Percentiles rank a stretch among this genome's conserved stretches.
phyloP scores from a whole-genome alignment of 2,113 vertebrate species.

The Sinosuthora webbiana region DNA sequence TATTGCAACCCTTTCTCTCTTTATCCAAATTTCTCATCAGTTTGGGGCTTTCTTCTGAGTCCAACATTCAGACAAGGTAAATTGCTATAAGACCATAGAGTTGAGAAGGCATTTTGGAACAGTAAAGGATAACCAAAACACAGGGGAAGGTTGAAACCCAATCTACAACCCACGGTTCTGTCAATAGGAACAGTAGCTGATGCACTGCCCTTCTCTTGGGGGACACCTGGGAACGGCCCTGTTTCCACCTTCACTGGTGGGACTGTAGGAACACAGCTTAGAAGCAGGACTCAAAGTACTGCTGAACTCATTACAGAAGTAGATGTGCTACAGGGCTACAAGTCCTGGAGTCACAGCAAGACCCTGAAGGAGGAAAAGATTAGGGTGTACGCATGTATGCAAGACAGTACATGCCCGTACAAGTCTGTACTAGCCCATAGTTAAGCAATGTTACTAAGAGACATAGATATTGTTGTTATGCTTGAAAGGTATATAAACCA shows the following conservation, averaged over 20 bases:
- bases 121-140: background rate
- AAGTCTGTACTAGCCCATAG: too few relatives aligned
- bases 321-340: too few relatives aligned
- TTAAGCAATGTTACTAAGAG: too few relatives aligned
- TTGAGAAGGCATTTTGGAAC: background rate
- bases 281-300: too few relatives aligned
- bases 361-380: too few relatives aligned
- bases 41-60: background rate
- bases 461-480: too few relatives aligned
- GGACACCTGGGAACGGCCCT: background rate
- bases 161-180: fast-evolving
- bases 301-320: too few relatives aligned
- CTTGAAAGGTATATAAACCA: too few relatives aligned
- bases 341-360: too few relatives aligned
- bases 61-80: background rate
- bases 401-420: too few relatives aligned
- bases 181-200: background rate
- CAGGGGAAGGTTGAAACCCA: background rate
- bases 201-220: background rate
- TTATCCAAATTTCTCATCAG: background rate
- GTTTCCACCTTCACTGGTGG: background rate
- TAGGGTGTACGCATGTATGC: too few relatives aligned
- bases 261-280: background rate
- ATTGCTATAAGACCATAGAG: background rate
- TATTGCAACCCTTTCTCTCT: background rate